A percentile compares a stretch with the other conserved stretches of the same genome.
phyloP scores from a whole-genome alignment of 64 coral and sea anemone species.

The Catalaphyllia jardinei region DNA sequence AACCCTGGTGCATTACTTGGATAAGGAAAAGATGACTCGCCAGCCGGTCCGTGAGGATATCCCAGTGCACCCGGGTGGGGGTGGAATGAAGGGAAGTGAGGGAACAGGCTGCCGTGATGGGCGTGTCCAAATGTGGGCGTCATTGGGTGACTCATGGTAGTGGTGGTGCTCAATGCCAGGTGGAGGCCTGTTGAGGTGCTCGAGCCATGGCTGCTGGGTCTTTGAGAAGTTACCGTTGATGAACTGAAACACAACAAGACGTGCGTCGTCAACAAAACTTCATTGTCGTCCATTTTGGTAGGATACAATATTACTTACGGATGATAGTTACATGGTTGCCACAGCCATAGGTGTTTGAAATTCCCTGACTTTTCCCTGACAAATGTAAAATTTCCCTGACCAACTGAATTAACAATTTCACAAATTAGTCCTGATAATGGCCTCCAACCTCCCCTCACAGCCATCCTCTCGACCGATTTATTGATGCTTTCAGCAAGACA shows the following conservation, averaged over 20 bases:
- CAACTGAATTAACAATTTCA: too few species aligned
- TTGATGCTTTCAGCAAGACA: too few species aligned
- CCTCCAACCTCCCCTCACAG: too few species aligned
- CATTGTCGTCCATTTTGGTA: not conserved
- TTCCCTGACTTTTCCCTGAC: too few species aligned
- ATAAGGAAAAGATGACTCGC: slow-evolving; percentile 62
- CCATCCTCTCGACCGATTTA: too few species aligned
- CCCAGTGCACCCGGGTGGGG: slow-evolving; percentile 42
- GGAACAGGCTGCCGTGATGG: slow-evolving; percentile 53
- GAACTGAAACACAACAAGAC: slow-evolving; percentile 44
- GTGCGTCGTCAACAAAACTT: too few species aligned
- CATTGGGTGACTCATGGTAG: slow-evolving; percentile 46
- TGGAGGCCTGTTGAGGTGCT: slow-evolving; percentile 10
- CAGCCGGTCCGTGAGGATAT: slow-evolving; percentile 57
- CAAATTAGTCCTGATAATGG: too few species aligned
- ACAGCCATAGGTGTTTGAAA: too few species aligned
- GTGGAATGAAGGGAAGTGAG: slow-evolving; percentile 67
- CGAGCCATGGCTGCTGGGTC: slow-evolving; percentile 22
- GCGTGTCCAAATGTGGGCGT: slow-evolving; percentile 56
- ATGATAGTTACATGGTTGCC: too few species aligned
- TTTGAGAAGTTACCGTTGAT: slow-evolving; percentile 21
- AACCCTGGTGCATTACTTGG: slow-evolving; percentile 60
- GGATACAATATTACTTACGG: not conserved
- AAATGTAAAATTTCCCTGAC: too few species aligned
- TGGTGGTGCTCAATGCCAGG: slow-evolving; percentile 36